Percentiles rank a stretch among this genome's conserved stretches.
Conservation (phyloP, 53 echinoderm and acorn worm species). For the Crossaster papposus region DNA sequence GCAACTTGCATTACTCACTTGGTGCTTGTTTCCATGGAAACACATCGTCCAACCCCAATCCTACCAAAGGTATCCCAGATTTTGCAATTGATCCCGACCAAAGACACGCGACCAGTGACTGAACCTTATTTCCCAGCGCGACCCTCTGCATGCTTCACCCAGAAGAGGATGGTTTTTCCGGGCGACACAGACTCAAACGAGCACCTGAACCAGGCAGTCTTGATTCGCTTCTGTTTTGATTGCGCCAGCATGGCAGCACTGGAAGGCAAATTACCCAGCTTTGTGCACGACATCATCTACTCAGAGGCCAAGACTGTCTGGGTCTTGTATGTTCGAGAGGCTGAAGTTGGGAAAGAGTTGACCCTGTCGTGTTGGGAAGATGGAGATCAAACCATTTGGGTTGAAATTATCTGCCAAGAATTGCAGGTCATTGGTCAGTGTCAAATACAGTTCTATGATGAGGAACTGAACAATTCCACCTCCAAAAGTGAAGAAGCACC, state of each 20-base stretch:
- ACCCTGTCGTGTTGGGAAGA: conserved; percentile 46
- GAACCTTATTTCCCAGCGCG: background rate
- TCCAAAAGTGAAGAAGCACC: background rate
- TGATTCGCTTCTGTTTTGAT: conserved; percentile 46
- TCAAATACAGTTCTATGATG: conserved; percentile 25
- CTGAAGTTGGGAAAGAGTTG: conserved; percentile 19
- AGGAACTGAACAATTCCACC: background rate
- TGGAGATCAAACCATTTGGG: conserved; percentile 2
- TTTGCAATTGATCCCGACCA: too few relatives aligned
- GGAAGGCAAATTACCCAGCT: conserved; percentile 9
- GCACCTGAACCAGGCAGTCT: conserved; percentile 49
- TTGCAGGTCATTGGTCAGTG: conserved; percentile 42
- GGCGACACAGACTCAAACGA: conserved; percentile 39
- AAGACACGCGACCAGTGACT: background rate
- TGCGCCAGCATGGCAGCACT: conserved; percentile 25
- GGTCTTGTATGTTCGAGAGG: conserved; percentile 31
- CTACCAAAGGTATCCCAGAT: background rate
- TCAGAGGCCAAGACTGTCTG: conserved; percentile 15
- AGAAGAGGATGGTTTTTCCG: conserved; percentile 4
- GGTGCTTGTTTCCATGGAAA: conserved; percentile 5
- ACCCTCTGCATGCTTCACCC: conserved; percentile 13
- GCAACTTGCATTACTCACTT: conserved; percentile 21
- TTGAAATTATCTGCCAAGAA: conserved; percentile 15
- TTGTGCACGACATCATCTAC: conserved; percentile 20
- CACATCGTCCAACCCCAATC: conserved; percentile 18